phyloP scores from a whole-genome alignment of 2,888 invertebrate genomes.

The Axea sp. region DNA sequence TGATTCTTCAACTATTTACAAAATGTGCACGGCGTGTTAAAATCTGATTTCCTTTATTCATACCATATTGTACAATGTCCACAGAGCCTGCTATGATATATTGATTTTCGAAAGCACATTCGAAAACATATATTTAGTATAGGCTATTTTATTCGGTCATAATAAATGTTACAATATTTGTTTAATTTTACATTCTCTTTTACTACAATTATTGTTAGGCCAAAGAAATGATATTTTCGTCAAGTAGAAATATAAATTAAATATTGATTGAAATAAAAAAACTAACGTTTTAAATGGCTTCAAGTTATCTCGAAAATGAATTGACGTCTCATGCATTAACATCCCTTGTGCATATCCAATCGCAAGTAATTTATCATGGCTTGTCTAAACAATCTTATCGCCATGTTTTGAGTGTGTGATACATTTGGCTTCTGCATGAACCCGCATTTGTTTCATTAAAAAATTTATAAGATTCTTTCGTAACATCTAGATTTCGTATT shows the following conservation, averaged over 20 bases:
- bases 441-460: constrained; percentile 35
- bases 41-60: constrained; percentile 15
- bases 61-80: constrained; percentile 9
- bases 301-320: too few relatives aligned
- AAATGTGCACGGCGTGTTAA: constrained; percentile 13
- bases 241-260: too few relatives aligned
- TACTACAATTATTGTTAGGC: too few relatives aligned
- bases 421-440: not conserved
- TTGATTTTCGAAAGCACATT: too few relatives aligned
- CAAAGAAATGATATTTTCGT: too few relatives aligned
- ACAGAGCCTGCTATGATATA: not conserved
- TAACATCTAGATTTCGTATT: constrained; percentile 2
- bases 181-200: too few relatives aligned
- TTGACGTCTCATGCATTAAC: too few relatives aligned
- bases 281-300: too few relatives aligned
- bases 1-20: constrained; percentile 40
- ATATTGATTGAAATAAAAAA: too few relatives aligned
- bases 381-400: constrained; percentile 25
- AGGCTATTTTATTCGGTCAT: too few relatives aligned
- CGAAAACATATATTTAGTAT: constrained; percentile 1
- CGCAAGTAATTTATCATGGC: constrained; percentile 17
- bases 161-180: too few relatives aligned
- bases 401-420: constrained; percentile 1
- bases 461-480: constrained; percentile 6
- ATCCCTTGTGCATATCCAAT: constrained; percentile 1